Conservation (phyloP, 2,888 invertebrate genomes). For the Crocallis elinguaria region DNA sequence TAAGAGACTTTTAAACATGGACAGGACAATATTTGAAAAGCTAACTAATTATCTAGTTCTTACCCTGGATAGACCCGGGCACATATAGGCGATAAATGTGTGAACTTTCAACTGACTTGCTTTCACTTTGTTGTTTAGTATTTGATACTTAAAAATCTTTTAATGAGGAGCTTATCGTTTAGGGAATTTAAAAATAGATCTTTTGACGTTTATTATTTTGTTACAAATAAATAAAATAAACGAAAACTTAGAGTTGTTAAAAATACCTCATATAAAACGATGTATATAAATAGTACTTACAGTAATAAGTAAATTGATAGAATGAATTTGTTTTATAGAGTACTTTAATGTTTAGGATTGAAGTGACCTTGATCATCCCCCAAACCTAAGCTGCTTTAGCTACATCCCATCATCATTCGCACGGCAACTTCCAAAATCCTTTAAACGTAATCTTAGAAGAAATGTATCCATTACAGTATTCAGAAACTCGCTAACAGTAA, state of each 20-base stretch:
- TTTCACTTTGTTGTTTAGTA: conserved; percentile 15
- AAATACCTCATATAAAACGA: conserved; percentile 68
- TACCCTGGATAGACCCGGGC: conserved; percentile 1
- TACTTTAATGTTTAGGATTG: conserved; percentile 76
- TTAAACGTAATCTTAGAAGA: conserved; percentile 34
- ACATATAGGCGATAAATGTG: conserved; percentile 6
- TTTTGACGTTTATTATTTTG: conserved; percentile 59
- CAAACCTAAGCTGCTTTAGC: conserved; percentile 77
- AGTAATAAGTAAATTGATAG: conserved; percentile 59
- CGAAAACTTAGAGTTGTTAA: conserved; percentile 61
- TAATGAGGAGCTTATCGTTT: conserved; percentile 78
- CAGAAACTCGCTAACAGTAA: background rate
- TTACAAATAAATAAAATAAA: conserved; percentile 45
- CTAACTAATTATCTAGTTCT: background rate
- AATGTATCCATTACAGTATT: conserved; percentile 1
- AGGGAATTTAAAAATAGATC: conserved; percentile 65
- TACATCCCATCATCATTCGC: conserved; percentile 63
- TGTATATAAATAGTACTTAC: conserved; percentile 63
- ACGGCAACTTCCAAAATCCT: conserved; percentile 49
- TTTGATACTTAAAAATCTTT: conserved; percentile 25
- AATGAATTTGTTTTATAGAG: conserved; percentile 67
- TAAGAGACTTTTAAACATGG: background rate
- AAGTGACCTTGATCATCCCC: conserved; percentile 82
- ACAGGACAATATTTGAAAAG: background rate
- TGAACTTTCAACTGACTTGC: conserved; percentile 10